A percentile compares a stretch with the other conserved stretches of the same genome.
Evolutionary conservation across 2,888 invertebrate species (phyloP).

Genomic region (Bhutanitis thaidina): DNA sequence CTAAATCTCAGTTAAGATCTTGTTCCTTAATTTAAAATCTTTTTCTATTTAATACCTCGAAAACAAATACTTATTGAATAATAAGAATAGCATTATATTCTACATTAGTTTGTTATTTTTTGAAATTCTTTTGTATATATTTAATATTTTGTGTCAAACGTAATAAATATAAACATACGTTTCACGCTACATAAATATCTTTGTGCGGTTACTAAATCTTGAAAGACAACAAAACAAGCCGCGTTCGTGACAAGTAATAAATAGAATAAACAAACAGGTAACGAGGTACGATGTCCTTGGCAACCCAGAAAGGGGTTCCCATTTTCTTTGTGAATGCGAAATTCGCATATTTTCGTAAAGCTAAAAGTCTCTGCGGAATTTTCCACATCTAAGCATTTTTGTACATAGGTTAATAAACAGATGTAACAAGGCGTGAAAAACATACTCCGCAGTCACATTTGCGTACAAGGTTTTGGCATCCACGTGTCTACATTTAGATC

Average conservation of each 20-base stretch:
- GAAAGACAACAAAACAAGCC: background rate
- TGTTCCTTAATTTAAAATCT: too few species aligned
- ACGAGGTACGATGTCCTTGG: slow-evolving; percentile 15
- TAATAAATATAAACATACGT: too few species aligned
- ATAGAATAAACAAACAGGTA: slow-evolving; percentile 17
- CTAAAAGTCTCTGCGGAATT: slow-evolving; percentile 11
- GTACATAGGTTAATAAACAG: slow-evolving; percentile 10
- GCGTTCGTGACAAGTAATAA: slow-evolving; percentile 13
- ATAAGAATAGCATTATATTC: too few species aligned
- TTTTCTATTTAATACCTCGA: too few species aligned
- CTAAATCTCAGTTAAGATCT: too few species aligned
- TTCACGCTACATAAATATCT: too few species aligned
- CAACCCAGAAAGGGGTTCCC: slow-evolving; percentile 9
- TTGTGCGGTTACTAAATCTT: background rate
- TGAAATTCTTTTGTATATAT: too few species aligned
- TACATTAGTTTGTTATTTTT: too few species aligned
- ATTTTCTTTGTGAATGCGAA: slow-evolving; percentile 18
- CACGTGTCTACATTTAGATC: background rate
- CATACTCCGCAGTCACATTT: background rate
- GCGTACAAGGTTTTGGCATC: background rate
- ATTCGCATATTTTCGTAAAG: slow-evolving; percentile 12
- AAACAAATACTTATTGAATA: too few species aligned
- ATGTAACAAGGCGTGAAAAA: slow-evolving; percentile 5
- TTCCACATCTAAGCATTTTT: slow-evolving; percentile 7
- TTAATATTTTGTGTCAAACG: too few species aligned